These are phyloP conservation scores for Lathamus discolor DNA, from an alignment of 2,113 vertebrate genomes.

Conservation along the genomic window DNA sequence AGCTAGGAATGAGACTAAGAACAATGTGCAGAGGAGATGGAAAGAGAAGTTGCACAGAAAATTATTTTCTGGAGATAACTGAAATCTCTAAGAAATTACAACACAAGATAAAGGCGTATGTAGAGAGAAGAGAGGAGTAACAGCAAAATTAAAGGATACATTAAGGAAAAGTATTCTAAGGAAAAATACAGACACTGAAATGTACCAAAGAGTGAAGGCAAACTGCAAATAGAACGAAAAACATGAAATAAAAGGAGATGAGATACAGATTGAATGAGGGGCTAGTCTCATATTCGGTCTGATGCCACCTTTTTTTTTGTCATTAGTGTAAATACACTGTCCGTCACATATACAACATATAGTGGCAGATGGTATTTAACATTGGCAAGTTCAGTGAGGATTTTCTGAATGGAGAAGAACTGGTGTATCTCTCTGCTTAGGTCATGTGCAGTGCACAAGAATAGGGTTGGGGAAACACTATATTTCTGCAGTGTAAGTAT, in stretches of 20 bases:
- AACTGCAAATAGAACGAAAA: not conserved
- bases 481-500: not conserved
- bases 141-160: not conserved
- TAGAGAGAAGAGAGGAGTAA: not conserved
- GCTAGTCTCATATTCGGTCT: not conserved
- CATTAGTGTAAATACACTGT: not conserved
- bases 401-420: not conserved
- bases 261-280: not conserved
- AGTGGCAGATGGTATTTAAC: not conserved
- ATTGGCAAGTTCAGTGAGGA: not conserved
- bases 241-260: not conserved
- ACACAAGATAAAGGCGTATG: not conserved
- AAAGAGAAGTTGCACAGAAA: not conserved
- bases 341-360: not conserved
- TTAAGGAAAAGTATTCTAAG: not conserved
- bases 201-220: not conserved
- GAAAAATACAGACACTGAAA: not conserved
- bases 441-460: not conserved
- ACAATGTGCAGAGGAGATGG: not conserved
- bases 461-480: fast-evolving
- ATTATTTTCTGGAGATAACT: not conserved
- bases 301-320: not conserved
- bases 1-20: not conserved
- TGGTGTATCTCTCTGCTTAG: not conserved
- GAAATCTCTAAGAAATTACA: not conserved